Evolutionary conservation across 2,797 vertebrate species (phyloP), one percentile per base, ranked within the genome.

Genomic region (Microctenopoma stevenorrisi): DNA sequence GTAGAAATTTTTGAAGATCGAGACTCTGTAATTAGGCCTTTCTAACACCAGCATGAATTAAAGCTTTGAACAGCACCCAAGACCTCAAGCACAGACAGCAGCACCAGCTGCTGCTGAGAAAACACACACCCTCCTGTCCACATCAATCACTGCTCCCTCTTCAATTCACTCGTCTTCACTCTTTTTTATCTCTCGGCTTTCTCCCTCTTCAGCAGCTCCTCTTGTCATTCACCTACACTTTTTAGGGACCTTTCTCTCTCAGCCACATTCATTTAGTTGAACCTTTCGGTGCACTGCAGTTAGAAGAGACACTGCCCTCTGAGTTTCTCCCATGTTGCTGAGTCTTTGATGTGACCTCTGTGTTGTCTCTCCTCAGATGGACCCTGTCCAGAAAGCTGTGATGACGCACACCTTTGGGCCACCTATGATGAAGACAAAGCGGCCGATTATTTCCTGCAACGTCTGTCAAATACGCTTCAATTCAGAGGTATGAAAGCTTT

Each of bases 381-480:
- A 97, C 88, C 96, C 96, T 5, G 93, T 98, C 75, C 96, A 97
- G 92, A 97, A 97, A 86, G 96, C 95, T 35, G 94, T 96, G 86
- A 95, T 98, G 86, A 96, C 94, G 76, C 96, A 97, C 87, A 97
- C 95, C 57, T 97, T 97, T 44, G 96, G 96, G 60, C 94, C 95
- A 42, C 94, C 95, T 42, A 79, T 96, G 79, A 82, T 96, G 85
- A 96, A 94, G 91, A 96, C 95, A 82, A 97, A 97, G 90, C 86
- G 96, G 42, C 96, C 95, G n/a, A 89, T 97, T 85, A 98, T 97
- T 89, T 96, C 96, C 90, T 97, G 97, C 92, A 97, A 97, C 18
- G 94, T 98, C 88, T 98, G 97, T 90, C 97, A 98, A 91, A 97
- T 97, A 84, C 95, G 96, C 52, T 98, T 98, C 92, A 98, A 98